Evolutionary conservation across 2,113 vertebrate species (phyloP).

Genomic region (Phainopepla nitens): DNA sequence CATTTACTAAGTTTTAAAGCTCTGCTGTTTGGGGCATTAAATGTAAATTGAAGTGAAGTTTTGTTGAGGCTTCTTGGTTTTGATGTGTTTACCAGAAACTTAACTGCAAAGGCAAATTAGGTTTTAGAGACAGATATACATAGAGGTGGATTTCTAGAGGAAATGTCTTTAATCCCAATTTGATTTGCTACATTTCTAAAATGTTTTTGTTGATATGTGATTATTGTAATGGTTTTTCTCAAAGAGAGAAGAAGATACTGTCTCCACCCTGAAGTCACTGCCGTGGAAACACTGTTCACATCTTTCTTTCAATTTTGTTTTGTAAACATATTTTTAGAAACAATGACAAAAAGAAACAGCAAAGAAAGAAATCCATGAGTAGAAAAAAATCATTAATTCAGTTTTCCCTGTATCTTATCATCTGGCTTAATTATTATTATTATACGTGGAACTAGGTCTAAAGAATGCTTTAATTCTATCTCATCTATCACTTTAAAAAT

Average conservation of each 20-base stretch:
- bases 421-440: not conserved
- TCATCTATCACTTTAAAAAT: not conserved
- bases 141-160: not conserved
- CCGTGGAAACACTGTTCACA: not conserved
- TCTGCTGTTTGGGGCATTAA: not conserved
- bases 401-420: not conserved
- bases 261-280: not conserved
- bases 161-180: not conserved
- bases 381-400: not conserved
- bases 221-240: not conserved
- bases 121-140: not conserved
- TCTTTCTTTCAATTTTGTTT: not conserved
- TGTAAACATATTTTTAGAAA: not conserved
- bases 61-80: not conserved
- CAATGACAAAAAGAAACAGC: not conserved
- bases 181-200: not conserved
- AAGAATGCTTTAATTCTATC: not conserved
- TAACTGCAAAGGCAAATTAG: not conserved
- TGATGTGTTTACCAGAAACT: not conserved
- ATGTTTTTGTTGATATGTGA: not conserved
- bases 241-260: not conserved
- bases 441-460: not conserved
- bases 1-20: not conserved
- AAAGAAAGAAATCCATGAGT: not conserved
- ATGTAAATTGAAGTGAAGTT: not conserved